A percentile compares a stretch with the other conserved stretches of the same genome.
These are phyloP conservation scores for Octopus sinensis DNA, from an alignment of 1,140 invertebrate species.

Conservation along the genomic window DNA sequence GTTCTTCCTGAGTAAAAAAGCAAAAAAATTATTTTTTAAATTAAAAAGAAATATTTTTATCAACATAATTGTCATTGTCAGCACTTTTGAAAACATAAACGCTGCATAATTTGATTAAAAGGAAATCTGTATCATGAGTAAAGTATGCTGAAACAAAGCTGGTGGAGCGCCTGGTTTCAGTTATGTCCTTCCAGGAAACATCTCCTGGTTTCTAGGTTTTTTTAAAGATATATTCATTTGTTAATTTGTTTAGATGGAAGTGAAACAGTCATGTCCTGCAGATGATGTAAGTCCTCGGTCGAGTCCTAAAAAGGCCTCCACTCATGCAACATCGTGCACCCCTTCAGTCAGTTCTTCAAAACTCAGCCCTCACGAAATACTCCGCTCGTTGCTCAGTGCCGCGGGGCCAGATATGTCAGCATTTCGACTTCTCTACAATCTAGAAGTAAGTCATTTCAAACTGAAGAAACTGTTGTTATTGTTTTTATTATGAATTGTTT, in stretches of 20 bases:
- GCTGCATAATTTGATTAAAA: too few species aligned
- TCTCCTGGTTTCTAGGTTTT: too few species aligned
- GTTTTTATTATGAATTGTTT: neutral
- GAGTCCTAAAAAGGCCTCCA: slow-evolving; percentile 50
- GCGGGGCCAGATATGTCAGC: slow-evolving; percentile 56
- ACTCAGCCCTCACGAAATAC: slow-evolving; percentile 46
- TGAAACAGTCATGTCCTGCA: slow-evolving; percentile 33
- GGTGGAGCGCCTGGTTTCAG: too few species aligned
- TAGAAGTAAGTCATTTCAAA: slow-evolving; percentile 54
- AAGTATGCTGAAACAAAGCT: too few species aligned
- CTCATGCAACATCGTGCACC: slow-evolving; percentile 16
- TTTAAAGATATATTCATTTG: too few species aligned
- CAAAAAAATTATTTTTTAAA: too few species aligned
- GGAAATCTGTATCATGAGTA: too few species aligned
- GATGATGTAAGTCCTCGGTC: slow-evolving; percentile 50
- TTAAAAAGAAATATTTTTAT: too few species aligned
- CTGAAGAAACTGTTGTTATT: neutral
- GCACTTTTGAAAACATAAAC: too few species aligned
- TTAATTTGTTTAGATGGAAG: slow-evolving; percentile 10
- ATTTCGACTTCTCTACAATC: slow-evolving; percentile 61
- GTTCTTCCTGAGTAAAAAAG: too few species aligned
- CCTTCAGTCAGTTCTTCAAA: slow-evolving; percentile 21
- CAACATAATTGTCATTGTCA: too few species aligned
- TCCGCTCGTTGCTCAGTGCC: slow-evolving; percentile 57
- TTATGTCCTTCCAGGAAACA: too few species aligned